Evolutionary conservation across 2,113 vertebrate genomes (phyloP).

Genomic region (Mastomys coucha): DNA sequence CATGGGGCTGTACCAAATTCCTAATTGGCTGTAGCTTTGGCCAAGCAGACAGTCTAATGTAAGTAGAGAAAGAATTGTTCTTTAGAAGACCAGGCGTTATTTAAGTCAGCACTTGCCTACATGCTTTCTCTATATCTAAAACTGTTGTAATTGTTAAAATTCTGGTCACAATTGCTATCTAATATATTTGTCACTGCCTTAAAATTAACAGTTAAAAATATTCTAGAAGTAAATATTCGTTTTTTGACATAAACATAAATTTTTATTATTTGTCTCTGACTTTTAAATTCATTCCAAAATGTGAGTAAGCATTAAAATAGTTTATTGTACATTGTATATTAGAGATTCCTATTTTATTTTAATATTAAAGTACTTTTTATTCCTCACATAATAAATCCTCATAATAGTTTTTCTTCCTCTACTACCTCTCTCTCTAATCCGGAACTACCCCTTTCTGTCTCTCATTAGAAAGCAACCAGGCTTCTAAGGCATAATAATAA

Average conservation of each 20-base stretch:
- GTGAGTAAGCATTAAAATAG: neutral
- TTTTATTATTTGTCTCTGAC: neutral
- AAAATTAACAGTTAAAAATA: neutral
- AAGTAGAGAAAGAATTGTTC: neutral
- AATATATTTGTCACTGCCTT: neutral
- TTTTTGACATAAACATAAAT: neutral
- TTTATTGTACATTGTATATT: neutral
- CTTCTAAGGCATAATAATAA: neutral
- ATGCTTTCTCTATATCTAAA: neutral
- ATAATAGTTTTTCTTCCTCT: neutral
- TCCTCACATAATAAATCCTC: neutral
- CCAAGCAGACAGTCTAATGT: neutral
- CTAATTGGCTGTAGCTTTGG: neutral
- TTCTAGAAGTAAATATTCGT: neutral
- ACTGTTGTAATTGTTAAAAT: neutral
- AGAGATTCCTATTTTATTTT: neutral
- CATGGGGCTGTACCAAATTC: neutral
- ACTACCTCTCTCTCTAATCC: too few species aligned
- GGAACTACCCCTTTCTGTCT: neutral
- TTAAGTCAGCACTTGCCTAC: neutral
- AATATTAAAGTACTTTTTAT: neutral
- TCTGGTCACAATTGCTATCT: neutral
- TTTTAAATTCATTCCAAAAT: neutral
- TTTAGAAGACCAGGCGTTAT: neutral
- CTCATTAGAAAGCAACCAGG: neutral